phyloP scores from a whole-genome alignment of 2,888 invertebrate genomes.

The Azorinus chamasolen region DNA sequence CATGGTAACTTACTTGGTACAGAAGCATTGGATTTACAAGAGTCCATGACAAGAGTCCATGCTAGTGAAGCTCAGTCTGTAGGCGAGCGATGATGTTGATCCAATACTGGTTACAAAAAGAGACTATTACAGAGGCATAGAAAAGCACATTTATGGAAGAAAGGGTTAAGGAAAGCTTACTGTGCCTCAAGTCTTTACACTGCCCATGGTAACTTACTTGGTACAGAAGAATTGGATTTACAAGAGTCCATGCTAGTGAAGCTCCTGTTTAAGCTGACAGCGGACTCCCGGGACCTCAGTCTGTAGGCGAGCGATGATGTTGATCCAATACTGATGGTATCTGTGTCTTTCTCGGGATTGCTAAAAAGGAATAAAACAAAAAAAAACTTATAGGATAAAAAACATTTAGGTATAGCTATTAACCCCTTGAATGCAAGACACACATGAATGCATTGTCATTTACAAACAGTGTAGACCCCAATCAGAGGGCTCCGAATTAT shows the following conservation, averaged over 20 bases:
- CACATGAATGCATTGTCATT: too few species aligned
- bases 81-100: constrained; percentile 55
- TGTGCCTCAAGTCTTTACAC: too few species aligned
- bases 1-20: constrained; percentile 68
- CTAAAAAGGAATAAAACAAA: too few species aligned
- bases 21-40: constrained; percentile 53
- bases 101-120: too few species aligned
- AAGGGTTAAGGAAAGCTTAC: too few species aligned
- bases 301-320: constrained; percentile 55
- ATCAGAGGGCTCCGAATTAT: too few species aligned
- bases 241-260: constrained; percentile 60
- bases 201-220: constrained; percentile 60
- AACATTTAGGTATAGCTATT: too few species aligned
- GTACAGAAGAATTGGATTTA: constrained; percentile 58
- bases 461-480: too few species aligned
- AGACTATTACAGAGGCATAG: too few species aligned
- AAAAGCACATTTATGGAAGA: too few species aligned
- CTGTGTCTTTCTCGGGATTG: constrained; percentile 42
- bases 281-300: constrained; percentile 59
- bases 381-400: too few species aligned
- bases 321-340: constrained; percentile 57
- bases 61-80: constrained; percentile 52
- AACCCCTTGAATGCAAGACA: too few species aligned
- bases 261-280: constrained; percentile 59
- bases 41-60: constrained; percentile 59